These are phyloP conservation scores for Calameuta pallipes DNA, from an alignment of 2,888 invertebrate species.

Conservation along the genomic window DNA sequence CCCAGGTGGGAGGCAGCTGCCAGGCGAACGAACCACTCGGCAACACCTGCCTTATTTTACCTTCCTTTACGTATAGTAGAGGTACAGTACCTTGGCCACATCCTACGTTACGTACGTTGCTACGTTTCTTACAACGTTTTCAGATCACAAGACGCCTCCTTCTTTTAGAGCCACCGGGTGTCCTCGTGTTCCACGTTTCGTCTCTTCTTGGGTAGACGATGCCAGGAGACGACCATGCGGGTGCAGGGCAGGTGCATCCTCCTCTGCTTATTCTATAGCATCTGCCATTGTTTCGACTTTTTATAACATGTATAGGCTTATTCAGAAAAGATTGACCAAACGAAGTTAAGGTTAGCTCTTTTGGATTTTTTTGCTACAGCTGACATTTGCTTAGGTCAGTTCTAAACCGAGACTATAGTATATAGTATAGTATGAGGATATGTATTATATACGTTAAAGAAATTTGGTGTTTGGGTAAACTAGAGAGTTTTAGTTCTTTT, in stretches of 20 bases:
- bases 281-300: not conserved
- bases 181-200: not conserved
- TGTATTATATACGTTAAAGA: not conserved
- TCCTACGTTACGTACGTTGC: constrained; percentile 13
- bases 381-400: not conserved
- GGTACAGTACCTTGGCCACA: constrained; percentile 2
- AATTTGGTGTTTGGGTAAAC: not conserved
- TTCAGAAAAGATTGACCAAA: not conserved
- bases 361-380: not conserved
- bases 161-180: constrained; percentile 6
- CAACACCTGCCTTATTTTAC: constrained; percentile 54
- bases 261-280: not conserved
- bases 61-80: constrained; percentile 33
- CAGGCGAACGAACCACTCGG: constrained; percentile 50
- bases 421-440: not conserved
- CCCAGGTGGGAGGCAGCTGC: constrained; percentile 67
- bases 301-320: not conserved
- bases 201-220: not conserved
- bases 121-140: constrained; percentile 9
- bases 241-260: constrained; percentile 2
- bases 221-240: not conserved
- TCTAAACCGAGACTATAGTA: not conserved
- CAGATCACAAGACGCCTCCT: not conserved
- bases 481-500: no score
- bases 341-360: not conserved